A percentile compares a stretch with the other conserved stretches of the same genome.
These are phyloP conservation scores for Umimayanthus kanabou DNA, from an alignment of 92 coral and sea anemone species.

Conservation along the genomic window DNA sequence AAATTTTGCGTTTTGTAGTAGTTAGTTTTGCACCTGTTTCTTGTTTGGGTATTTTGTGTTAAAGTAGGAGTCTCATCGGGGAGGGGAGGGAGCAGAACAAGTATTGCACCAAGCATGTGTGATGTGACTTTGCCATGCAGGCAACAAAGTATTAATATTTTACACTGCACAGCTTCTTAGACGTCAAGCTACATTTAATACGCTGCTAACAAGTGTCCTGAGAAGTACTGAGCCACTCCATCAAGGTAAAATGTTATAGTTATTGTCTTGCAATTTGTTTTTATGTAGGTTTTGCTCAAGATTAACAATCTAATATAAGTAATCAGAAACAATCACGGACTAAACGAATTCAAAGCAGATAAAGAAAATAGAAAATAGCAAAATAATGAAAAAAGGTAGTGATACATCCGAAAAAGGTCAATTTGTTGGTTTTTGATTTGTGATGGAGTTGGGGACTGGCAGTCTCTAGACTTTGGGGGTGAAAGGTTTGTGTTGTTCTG, in stretches of 20 bases:
- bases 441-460: no score
- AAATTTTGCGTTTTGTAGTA: not conserved
- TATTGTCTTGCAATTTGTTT: not conserved
- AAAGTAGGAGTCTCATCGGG: not conserved
- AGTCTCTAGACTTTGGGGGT: no score
- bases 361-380: no score
- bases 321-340: no score
- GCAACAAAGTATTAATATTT: not conserved
- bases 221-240: slow-evolving; percentile 74
- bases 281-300: not conserved
- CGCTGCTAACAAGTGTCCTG: slow-evolving; percentile 80
- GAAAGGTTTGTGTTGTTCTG: no score
- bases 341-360: no score
- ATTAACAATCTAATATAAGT: no score
- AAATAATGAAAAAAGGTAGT: no score
- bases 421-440: no score
- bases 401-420: no score
- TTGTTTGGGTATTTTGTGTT: no score
- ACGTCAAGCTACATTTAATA: slow-evolving; percentile 88
- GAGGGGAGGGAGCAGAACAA: not conserved
- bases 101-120: not conserved
- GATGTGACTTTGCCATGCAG: not conserved
- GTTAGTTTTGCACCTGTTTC: not conserved
- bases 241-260: slow-evolving; percentile 53
- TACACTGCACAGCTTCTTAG: slow-evolving; percentile 68